Base-by-base conservation (phyloP, 2,888 invertebrate species). In the Leucophora obtusa region DNA sequence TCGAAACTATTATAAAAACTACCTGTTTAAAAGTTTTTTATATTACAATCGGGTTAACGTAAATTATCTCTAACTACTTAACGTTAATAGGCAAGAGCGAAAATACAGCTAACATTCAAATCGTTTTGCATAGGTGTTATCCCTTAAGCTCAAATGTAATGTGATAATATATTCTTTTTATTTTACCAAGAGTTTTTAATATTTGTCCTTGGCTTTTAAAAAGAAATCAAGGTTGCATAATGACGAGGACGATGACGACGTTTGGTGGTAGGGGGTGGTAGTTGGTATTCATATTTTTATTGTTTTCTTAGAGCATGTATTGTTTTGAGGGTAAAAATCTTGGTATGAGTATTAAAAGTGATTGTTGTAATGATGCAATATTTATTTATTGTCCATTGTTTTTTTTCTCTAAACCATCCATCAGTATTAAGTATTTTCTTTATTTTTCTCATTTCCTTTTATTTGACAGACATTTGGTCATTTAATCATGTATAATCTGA, bases 141-240 rank as follows among this genome's bases (percentile, higher is more conserved):
- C 17, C 51, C 18, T 51, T 58, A 54, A 72, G n/a, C 47, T 63
- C n/a, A 35, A 28, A 72, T 21, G 47, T 69, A 7, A 53, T 59
- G 69, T 69, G 54, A 72, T 63, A 68, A 68, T 68, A 9, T 58
- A 38, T 66, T 71, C 33, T 1, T 24, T 0, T 50, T 72, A 70
- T 51, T 6, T 28, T 51, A 66, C 24, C 66, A 38, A 54, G 54
- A 66, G 66, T 53, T 24, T 53, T 47, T 54, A n/a, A 24, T 63
- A 3, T n/a, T 59, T 47, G 43, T 47, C 43, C 0, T 38, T 51
- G 17, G 5, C 8, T 24, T 24, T 51, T 53, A 35, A 4, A 7
- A 8, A 14, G 43, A 47, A 47, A 47, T 47, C 43, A 47, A 47
- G 43, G 14, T 47, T 47, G 43, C 1, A n/a, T 47, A 14, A 38